These are phyloP conservation scores for Atta texana DNA, from an alignment of 1,140 invertebrate genomes.

Conservation along the genomic window DNA sequence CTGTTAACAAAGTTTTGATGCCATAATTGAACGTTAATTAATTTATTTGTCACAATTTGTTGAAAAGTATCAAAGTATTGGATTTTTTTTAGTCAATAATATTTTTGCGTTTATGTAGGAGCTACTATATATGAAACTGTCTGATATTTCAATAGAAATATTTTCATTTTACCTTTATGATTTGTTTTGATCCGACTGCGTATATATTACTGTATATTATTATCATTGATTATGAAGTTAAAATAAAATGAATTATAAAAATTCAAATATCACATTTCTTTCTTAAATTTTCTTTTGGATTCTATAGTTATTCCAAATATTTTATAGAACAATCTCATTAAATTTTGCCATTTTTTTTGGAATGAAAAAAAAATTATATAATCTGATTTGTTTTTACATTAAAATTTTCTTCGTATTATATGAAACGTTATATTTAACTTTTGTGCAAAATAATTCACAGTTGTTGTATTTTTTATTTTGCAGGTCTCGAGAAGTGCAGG, in stretches of 20 bases:
- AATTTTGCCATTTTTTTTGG: neutral
- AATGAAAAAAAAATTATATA: neutral
- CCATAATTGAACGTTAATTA: neutral
- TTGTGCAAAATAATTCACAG: neutral
- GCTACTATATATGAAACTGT: neutral
- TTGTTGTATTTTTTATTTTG: constrained; percentile 71
- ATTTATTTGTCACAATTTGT: neutral
- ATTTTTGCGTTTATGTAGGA: neutral
- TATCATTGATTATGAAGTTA: neutral
- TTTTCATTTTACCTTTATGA: constrained; percentile 7
- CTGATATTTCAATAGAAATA: constrained; percentile 3
- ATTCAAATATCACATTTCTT: neutral
- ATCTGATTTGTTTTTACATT: neutral
- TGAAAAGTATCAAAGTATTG: neutral
- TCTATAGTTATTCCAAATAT: neutral
- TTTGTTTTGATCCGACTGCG: neutral
- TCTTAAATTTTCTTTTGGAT: neutral
- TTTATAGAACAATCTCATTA: neutral
- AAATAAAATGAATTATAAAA: constrained; percentile 10
- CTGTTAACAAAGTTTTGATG: neutral
- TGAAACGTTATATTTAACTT: neutral
- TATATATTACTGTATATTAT: neutral
- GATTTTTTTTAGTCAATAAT: constrained; percentile 3
- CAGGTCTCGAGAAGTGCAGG: constrained; percentile 95
- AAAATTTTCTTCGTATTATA: neutral